Conservation (phyloP, 1,140 invertebrate species). For the Platyura marginata region DNA sequence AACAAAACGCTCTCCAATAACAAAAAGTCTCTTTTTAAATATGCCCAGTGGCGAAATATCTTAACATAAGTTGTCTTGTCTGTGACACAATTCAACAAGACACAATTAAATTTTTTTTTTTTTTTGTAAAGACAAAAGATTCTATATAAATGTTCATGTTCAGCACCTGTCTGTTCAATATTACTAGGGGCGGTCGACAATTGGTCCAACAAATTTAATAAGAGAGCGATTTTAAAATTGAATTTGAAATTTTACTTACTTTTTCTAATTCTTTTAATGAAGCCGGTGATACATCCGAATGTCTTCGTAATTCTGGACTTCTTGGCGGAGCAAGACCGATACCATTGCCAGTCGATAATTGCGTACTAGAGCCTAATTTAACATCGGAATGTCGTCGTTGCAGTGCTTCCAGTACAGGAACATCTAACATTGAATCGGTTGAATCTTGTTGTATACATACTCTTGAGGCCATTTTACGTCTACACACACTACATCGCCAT, state of each 20-base stretch:
- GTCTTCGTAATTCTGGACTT: constrained; percentile 54
- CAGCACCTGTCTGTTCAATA: too few species aligned
- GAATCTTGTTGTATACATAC: constrained; percentile 50
- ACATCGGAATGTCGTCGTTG: constrained; percentile 62
- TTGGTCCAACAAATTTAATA: background rate
- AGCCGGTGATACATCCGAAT: constrained; percentile 67
- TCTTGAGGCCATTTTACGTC: constrained; percentile 55
- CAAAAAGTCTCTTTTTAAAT: too few species aligned
- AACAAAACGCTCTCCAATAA: too few species aligned
- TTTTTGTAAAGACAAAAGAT: too few species aligned
- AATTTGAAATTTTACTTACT: too few species aligned
- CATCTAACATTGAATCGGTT: constrained; percentile 57
- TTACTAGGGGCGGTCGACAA: background rate
- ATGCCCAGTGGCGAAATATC: too few species aligned
- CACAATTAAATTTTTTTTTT: too few species aligned
- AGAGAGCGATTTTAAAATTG: too few species aligned
- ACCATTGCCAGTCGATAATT: constrained; percentile 26
- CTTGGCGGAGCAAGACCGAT: constrained; percentile 48
- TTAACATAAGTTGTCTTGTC: too few species aligned
- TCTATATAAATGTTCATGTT: too few species aligned
- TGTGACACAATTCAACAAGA: too few species aligned
- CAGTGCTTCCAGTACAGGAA: constrained; percentile 52
- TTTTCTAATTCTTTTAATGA: constrained; percentile 69
- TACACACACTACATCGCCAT: constrained; percentile 64
- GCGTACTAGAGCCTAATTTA: constrained; percentile 36